Base-by-base conservation (phyloP, 2,113 vertebrate species). In the Antennarius striatus region DNA sequence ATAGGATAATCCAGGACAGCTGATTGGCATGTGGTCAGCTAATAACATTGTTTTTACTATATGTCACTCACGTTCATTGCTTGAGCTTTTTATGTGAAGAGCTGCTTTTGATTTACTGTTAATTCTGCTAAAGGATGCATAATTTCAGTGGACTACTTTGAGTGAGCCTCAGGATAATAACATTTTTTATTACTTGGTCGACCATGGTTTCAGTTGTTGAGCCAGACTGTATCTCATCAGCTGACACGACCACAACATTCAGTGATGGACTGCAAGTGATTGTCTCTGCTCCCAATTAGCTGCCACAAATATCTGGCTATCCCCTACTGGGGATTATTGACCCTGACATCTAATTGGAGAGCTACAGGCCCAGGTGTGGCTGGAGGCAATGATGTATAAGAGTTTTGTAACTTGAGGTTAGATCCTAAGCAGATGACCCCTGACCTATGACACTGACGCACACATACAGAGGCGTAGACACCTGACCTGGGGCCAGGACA, bases 21-120 rank as follows among this genome's bases (percentile, higher is more conserved):
- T 71, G 75, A 79, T 69, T 75, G 57, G 58, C 62, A 68, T 73
- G 58, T 69, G 70, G 59, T 65, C 17, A 36, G 42, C n/a, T 51
- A 68, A 68, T 67, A 55, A 81, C 60, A 55, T 57, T 36, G 36
- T 77, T 73, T 52, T 36, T 64, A 46, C 49, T 67, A 60, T 56
- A 60, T 61, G 68, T 82, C 59, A 47, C 43, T 29, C 12, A 56
- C 32, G 56, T 47, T 39, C 51, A 36, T 17, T 4, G 8, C 13
- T n/a, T 32, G 13, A 42, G 22, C 10, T 48, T 51, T 59, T 60
- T 65, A 42, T 68, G 36, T 40, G 1, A 45, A 59, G 14, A 50
- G 68, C 66, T 60, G 13, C 47, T 12, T 71, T 66, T 69, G 55
- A 72, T 79, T 73, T 67, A 51, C 17, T 14, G 5, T 71, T 59